Evolutionary conservation across 2,113 vertebrate species (phyloP), one percentile per base, ranked within the genome.

Genomic region (Clinocottus analis): DNA sequence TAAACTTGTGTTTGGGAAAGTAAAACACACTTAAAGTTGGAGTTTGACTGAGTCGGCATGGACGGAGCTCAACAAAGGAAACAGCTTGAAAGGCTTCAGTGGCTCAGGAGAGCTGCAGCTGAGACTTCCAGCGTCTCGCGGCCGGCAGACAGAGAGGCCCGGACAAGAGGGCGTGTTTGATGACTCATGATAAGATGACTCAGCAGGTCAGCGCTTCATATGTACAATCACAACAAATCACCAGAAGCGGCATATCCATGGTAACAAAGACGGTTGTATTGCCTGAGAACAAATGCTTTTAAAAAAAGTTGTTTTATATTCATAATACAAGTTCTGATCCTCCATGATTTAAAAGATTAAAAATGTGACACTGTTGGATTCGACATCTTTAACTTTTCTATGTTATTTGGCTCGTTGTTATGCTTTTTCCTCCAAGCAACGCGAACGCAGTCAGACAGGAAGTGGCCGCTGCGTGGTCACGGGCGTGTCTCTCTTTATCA

Each of bases 171-270:
- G 75, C 7, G 59, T 39, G 58, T 72, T 63, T 69, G 72, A 70
- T 84, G 78, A 82, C 71, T 72, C 62, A 79, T 43, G 70, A 68
- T 63, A 79, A 77, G 49, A 66, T 80, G 75, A 85, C 59, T 88
- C 76, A 74, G 82, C 79, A 73, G 60, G 62, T 72, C 67, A 63
- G 62, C 5, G 10, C 27, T 21, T 77, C 56, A 63, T 25, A 66
- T 1, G 5, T 27, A 51, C 33, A 72, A 31, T 64, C 35, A 33
- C 35, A 33, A n/a, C 14, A 62, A 23, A 51, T 77, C 17, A 56
- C 10, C 53, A 64, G 41, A 56, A 63, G 72, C 25, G 27, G n/a
- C 14, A 7, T 66, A 81, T 67, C 41, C 47, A 39, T 59, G 31
- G 31, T 47, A 23, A 78, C 45, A 61, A 66, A 33, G 16, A 16